Conservation (phyloP, 1,140 invertebrate genomes). For the Diachasmimorpha longicaudata region DNA sequence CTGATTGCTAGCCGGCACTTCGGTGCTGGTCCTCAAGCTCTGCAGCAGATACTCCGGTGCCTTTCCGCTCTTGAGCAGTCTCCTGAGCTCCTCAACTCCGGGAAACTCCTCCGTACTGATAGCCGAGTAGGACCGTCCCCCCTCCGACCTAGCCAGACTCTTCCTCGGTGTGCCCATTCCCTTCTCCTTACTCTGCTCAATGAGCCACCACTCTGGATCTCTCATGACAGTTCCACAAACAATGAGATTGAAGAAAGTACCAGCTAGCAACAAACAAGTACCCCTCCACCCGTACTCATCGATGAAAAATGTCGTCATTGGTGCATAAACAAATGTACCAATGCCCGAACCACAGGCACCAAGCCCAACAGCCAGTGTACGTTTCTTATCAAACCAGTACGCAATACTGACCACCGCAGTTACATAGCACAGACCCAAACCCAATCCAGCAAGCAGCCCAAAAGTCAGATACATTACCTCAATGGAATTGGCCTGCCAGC, state of each 20-base stretch:
- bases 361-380: conserved; percentile 90
- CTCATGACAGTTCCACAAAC: conserved; percentile 88
- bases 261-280: conserved; percentile 81
- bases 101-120: conserved; percentile 66
- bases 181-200: conserved; percentile 66
- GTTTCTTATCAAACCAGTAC: conserved; percentile 94
- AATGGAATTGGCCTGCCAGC: conserved; percentile 74
- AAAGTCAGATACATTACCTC: conserved; percentile 85
- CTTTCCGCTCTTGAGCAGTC: conserved; percentile 69
- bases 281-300: conserved; percentile 85
- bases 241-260: conserved; percentile 85
- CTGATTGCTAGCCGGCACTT: conserved; percentile 35
- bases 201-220: conserved; percentile 79
- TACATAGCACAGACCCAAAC: conserved; percentile 86
- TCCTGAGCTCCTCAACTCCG: conserved; percentile 71
- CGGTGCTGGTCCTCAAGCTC: conserved; percentile 66
- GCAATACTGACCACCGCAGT: conserved; percentile 92
- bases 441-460: conserved; percentile 84
- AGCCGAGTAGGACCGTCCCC: conserved; percentile 45
- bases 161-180: conserved; percentile 50
- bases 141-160: conserved; percentile 54
- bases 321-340: conserved; percentile 86
- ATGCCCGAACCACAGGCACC: conserved; percentile 89
- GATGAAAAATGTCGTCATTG: conserved; percentile 77
- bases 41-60: conserved; percentile 72